phyloP scores from a whole-genome alignment of 2,888 invertebrate genomes.

The Augochlorella aurata region DNA sequence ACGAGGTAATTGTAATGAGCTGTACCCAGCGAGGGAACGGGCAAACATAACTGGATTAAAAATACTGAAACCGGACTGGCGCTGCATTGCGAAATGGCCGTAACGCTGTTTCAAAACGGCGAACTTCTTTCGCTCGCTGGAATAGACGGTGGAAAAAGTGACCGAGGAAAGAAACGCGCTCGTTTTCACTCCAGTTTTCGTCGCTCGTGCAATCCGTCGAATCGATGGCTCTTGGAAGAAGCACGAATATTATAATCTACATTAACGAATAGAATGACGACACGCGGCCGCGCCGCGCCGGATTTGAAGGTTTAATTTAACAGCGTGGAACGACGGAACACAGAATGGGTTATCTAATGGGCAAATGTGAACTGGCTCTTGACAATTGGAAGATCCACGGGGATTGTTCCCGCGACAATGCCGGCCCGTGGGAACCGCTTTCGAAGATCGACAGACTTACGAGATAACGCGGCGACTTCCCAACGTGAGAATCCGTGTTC shows the following conservation, averaged over 20 bases:
- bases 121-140: conserved; percentile 27
- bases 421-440: conserved; percentile 47
- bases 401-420: conserved; percentile 45
- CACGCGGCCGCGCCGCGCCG: no score
- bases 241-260: no score
- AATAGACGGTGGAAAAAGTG: conserved; percentile 30
- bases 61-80: conserved; percentile 26
- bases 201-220: neutral
- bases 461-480: conserved; percentile 36
- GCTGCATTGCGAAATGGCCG: neutral
- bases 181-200: neutral
- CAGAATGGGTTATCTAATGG: conserved; percentile 51
- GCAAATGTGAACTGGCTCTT: conserved; percentile 52
- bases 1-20: conserved; percentile 59
- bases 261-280: no score
- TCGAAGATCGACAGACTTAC: conserved; percentile 44
- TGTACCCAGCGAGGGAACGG: conserved; percentile 25
- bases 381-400: conserved; percentile 56
- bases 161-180: conserved; percentile 14
- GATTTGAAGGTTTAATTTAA: neutral
- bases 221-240: neutral
- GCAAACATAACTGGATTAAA: conserved; percentile 18
- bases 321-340: conserved; percentile 15
- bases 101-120: conserved; percentile 23
- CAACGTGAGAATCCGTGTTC: conserved; percentile 51